Conservation (phyloP, 2,888 invertebrate species). For the Hypomecis atomaria region DNA sequence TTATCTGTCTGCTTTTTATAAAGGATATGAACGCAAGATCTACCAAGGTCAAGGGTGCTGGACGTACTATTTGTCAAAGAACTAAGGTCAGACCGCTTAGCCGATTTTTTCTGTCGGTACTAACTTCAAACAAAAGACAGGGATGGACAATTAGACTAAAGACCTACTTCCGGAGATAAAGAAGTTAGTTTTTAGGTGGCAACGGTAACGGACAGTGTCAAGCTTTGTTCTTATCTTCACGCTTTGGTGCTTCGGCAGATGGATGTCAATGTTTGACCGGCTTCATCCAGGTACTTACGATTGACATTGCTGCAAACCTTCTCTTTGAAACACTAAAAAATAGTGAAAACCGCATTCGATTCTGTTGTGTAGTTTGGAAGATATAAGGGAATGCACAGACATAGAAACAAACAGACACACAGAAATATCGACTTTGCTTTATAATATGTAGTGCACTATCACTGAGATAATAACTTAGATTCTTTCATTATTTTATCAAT, state of each 20-base stretch:
- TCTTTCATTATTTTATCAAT: too few relatives aligned
- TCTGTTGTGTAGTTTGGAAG: too few relatives aligned
- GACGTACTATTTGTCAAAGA: neutral
- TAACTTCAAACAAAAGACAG: neutral
- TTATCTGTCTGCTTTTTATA: neutral
- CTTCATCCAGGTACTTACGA: too few relatives aligned
- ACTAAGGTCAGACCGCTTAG: neutral
- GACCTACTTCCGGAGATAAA: neutral
- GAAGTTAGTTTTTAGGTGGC: neutral
- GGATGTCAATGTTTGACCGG: too few relatives aligned
- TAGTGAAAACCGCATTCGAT: too few relatives aligned
- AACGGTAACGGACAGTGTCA: neutral
- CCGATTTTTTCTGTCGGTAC: neutral
- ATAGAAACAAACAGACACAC: too few relatives aligned
- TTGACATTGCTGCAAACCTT: too few relatives aligned
- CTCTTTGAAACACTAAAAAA: too few relatives aligned
- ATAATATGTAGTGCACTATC: too few relatives aligned
- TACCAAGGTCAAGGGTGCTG: constrained; percentile 4
- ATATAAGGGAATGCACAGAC: too few relatives aligned
- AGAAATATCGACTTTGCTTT: too few relatives aligned
- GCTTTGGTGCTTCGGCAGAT: neutral
- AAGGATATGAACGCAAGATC: neutral
- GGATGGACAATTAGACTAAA: neutral
- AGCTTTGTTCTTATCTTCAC: constrained; percentile 4
- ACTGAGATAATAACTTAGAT: too few relatives aligned